Conservation (phyloP, 2,888 invertebrate species). For the Reticulitermes lucifugus region DNA sequence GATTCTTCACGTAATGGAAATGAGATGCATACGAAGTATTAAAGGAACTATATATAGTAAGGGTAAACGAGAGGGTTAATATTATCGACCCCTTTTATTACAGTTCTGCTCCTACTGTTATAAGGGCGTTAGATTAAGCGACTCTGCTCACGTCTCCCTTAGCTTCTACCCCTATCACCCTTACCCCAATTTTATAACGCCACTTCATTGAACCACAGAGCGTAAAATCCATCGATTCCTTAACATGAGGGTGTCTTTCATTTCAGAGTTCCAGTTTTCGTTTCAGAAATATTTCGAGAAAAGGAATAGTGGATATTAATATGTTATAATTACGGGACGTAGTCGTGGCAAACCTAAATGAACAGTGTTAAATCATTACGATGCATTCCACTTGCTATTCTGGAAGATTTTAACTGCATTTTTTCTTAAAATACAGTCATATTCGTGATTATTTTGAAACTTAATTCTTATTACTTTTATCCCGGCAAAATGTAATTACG, state of each 20-base stretch:
- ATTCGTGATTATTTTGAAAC: no score
- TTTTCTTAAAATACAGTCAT: no score
- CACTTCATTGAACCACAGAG: conserved; percentile 30
- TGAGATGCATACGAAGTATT: conserved; percentile 30
- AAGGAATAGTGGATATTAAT: neutral
- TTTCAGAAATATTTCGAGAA: conserved; percentile 1
- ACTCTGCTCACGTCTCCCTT: conserved; percentile 32
- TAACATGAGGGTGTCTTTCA: neutral
- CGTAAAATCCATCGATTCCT: conserved; percentile 28
- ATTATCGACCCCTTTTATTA: conserved; percentile 25
- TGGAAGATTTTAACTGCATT: no score
- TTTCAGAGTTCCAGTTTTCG: neutral
- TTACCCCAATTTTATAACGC: conserved; percentile 6
- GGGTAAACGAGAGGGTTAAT: conserved; percentile 25
- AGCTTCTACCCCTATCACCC: neutral
- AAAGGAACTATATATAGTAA: conserved; percentile 16
- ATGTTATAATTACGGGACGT: no score
- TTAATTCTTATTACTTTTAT: no score
- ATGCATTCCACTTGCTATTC: no score
- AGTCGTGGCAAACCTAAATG: no score
- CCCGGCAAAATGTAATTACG: no score
- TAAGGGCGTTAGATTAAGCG: conserved; percentile 34
- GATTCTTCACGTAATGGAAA: conserved; percentile 7
- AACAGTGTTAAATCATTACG: no score
- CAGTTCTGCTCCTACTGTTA: conserved; percentile 22